Base-by-base conservation (phyloP, 2,797 vertebrate genomes). In the Columba guinea region DNA sequence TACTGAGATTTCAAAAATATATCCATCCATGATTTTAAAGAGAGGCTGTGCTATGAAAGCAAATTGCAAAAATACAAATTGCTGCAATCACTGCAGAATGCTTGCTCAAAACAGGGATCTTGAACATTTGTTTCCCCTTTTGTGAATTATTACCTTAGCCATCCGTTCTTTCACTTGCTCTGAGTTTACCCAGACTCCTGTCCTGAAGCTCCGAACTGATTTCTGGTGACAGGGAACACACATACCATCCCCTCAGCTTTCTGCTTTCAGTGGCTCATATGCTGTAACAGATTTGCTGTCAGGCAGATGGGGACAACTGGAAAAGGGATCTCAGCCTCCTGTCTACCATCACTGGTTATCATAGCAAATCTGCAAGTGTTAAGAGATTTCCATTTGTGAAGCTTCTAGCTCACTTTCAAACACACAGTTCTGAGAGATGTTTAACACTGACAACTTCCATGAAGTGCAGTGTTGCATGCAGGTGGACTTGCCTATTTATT, bases 401-500 rank as follows among this genome's bases (percentile, higher is more conserved):
- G 24, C 16, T 44, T 71, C 34, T 28, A 56, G 53, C 21, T 67
- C 7, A 32, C 89, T 91, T 94, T 85, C n/a, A 89, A 60, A 35
- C 10, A 9, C 12, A 20, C 19, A 63, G 62, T 52, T 81, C 63
- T 44, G 20, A 81, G 75, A 62, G 22, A 9, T 46, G 34, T 46
- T 93, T 68, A 92, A 77, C 21, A 28, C 17, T 32, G 46, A 37
- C 41, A 75, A 53, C 12, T 46, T 80, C 52, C 87, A 5, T 32
- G 17, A 64, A 1, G 1, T 13, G 19, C 0, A 0, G 11, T 22
- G 27, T 30, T 53, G 41, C 37, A 55, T 84, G 51, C 17, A 64
- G 46, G 22, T 44, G 46, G 55, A 44, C 24, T 84, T 44, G 10
- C 15, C 10, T 87, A 17, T 78, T 87, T 84, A 44, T 81, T 64